These are phyloP conservation scores for Dasyprocta punctata DNA, from an alignment of 2,113 vertebrate genomes.

Conservation along the genomic window DNA sequence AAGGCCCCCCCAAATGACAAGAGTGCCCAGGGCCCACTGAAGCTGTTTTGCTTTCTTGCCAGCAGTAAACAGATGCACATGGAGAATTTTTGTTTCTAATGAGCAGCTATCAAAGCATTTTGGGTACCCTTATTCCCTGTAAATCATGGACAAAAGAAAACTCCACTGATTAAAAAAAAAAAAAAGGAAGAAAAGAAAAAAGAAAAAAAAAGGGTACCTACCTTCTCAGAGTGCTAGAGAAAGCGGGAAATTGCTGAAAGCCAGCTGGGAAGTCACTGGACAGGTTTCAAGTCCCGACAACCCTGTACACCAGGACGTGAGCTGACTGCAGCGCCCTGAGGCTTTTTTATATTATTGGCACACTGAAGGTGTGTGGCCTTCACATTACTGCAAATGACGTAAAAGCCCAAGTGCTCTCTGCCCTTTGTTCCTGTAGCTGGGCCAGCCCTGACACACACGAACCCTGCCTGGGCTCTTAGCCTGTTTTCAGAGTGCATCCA, in stretches of 20 bases:
- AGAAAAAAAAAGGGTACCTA: constrained; percentile 65
- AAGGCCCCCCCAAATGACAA: neutral
- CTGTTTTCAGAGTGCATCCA: neutral
- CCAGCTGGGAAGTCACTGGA: constrained; percentile 5
- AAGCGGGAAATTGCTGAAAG: constrained; percentile 79
- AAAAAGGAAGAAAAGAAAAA: neutral
- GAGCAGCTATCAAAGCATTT: neutral
- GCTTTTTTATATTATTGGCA: constrained; percentile 54
- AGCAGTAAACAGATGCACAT: neutral
- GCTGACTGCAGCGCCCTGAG: constrained; percentile 8
- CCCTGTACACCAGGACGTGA: neutral
- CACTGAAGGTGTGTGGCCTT: neutral
- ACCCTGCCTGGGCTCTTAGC: neutral
- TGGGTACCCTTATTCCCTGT: neutral
- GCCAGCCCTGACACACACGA: constrained; percentile 61
- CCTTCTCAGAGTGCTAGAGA: constrained; percentile 80
- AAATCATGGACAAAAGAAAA: neutral
- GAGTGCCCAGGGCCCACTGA: neutral
- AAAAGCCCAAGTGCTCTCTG: neutral
- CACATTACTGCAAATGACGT: neutral
- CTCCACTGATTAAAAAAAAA: neutral
- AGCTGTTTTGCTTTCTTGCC: neutral
- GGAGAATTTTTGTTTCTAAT: neutral
- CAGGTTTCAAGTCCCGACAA: rapidly evolving
- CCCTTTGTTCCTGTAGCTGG: constrained; percentile 30